Conservation (phyloP, 2,113 vertebrate species). For the Brachyhypopomus gauderio region DNA sequence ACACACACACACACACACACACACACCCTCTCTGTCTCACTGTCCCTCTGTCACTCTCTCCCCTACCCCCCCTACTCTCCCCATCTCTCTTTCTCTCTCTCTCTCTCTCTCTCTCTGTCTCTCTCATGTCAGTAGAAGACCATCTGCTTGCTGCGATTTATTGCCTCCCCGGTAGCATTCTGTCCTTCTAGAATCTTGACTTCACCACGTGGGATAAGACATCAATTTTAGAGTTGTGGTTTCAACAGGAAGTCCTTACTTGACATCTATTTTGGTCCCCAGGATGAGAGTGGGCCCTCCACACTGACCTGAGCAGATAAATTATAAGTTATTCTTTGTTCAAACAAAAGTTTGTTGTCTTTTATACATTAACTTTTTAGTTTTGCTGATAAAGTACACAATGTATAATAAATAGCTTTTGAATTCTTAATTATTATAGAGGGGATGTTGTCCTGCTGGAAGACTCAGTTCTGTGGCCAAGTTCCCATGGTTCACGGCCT, state of each 20-base stretch:
- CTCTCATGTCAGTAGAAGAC: constrained; percentile 59
- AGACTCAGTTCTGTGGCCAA: neutral
- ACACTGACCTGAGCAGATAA: neutral
- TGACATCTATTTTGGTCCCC: constrained; percentile 56
- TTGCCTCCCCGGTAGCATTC: constrained; percentile 72
- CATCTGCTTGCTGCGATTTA: constrained; percentile 77
- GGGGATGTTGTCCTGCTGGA: neutral
- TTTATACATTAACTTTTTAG: neutral
- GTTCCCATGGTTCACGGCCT: neutral
- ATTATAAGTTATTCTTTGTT: constrained; percentile 4
- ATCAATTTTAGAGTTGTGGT: constrained; percentile 77
- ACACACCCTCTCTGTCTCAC: constrained; percentile 7
- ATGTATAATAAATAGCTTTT: neutral
- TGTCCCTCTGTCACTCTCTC: constrained; percentile 20
- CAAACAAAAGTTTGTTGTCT: constrained; percentile 23
- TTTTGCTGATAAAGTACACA: neutral
- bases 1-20: constrained; percentile 35
- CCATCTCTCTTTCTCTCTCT: constrained; percentile 5
- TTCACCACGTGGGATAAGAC: constrained; percentile 73
- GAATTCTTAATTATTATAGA: neutral
- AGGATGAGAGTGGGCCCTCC: constrained; percentile 37
- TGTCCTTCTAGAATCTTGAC: constrained; percentile 75
- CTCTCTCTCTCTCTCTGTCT: constrained; percentile 23
- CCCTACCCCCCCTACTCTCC: constrained; percentile 26
- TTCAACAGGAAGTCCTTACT: constrained; percentile 67